phyloP scores from a whole-genome alignment of 2,888 invertebrate species.

The Hylaea fasciaria region DNA sequence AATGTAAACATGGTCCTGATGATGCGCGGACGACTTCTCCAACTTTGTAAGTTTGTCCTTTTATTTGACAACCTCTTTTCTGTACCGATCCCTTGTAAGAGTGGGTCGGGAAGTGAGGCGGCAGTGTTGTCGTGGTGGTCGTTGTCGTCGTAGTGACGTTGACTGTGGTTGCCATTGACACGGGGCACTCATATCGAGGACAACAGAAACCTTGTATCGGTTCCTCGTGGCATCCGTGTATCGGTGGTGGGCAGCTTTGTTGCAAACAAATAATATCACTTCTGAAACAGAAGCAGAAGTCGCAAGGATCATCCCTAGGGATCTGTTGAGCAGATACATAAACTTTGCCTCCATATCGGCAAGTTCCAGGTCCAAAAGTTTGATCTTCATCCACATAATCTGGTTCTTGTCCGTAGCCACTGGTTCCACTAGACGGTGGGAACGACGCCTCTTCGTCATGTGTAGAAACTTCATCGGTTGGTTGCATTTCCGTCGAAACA shows the following conservation, averaged over 20 bases:
- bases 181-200: slow-evolving; percentile 96
- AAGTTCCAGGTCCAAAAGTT: slow-evolving; percentile 94
- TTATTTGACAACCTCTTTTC: slow-evolving; percentile 93
- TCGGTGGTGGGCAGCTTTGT: slow-evolving; percentile 97
- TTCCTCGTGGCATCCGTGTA: slow-evolving; percentile 95
- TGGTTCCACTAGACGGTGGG: slow-evolving; percentile 64
- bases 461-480: slow-evolving; percentile 67
- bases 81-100: slow-evolving; percentile 90
- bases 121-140: slow-evolving; percentile 93
- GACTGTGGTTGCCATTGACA: slow-evolving; percentile 92
- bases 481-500: slow-evolving; percentile 57
- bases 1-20: slow-evolving; percentile 96
- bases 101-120: slow-evolving; percentile 92
- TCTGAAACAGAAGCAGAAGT: slow-evolving; percentile 98
- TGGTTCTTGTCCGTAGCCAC: slow-evolving; percentile 82
- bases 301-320: slow-evolving; percentile 96
- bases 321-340: slow-evolving; percentile 98
- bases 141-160: slow-evolving; percentile 95
- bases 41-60: slow-evolving; percentile 92
- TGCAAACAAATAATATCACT: slow-evolving; percentile 97
- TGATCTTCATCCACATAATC: slow-evolving; percentile 92
- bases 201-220: slow-evolving; percentile 97
- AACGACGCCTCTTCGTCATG: slow-evolving; percentile 67
- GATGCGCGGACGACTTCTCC: slow-evolving; percentile 94
- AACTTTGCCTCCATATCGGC: slow-evolving; percentile 95